Base-by-base conservation (phyloP, 2,888 invertebrate genomes). In the Corbicula japonica region DNA sequence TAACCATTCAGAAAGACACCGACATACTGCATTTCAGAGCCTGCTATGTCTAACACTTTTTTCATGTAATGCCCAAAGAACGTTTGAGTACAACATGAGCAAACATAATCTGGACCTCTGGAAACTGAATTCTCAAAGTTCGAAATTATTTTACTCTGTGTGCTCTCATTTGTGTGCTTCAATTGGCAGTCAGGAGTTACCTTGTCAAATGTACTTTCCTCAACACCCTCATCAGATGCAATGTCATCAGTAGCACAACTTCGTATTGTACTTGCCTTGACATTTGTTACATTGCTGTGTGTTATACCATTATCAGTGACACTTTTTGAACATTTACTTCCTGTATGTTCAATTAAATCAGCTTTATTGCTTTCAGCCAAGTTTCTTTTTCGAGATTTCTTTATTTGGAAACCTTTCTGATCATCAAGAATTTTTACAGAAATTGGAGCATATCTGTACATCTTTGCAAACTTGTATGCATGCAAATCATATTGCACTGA, bases 1-100 rank as follows among this genome's bases (percentile, higher is more conserved):
- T n/a, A n/a, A n/a, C n/a, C n/a, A n/a, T n/a, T n/a, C n/a, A n/a
- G n/a, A n/a, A n/a, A n/a, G n/a, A n/a, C n/a, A n/a, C n/a, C n/a
- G n/a, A n/a, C n/a, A n/a, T n/a, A n/a, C n/a, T n/a, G n/a, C n/a
- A n/a, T n/a, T n/a, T n/a, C n/a, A n/a, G n/a, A n/a, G n/a, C n/a
- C n/a, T n/a, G n/a, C n/a, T n/a, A n/a, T n/a, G n/a, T n/a, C n/a
- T n/a, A n/a, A n/a, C n/a, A 23, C 26, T 23, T 52, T 52, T 38
- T 38, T 21, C 10, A 52, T 44, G 23, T 21, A 44, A 41, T 56
- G 44, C 41, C 21, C 30, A 23, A 56, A 68, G 56, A 68, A 18
- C n/a, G 68, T 68, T 56, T 56, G 68, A 28, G 68, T 56, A 56
- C 68, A 68, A 56, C 68, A 68, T 15, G 68, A 68, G 44, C 68